Evolutionary conservation across 1,140 invertebrate species (phyloP).

Genomic region (Cheumatopsyche charites): DNA sequence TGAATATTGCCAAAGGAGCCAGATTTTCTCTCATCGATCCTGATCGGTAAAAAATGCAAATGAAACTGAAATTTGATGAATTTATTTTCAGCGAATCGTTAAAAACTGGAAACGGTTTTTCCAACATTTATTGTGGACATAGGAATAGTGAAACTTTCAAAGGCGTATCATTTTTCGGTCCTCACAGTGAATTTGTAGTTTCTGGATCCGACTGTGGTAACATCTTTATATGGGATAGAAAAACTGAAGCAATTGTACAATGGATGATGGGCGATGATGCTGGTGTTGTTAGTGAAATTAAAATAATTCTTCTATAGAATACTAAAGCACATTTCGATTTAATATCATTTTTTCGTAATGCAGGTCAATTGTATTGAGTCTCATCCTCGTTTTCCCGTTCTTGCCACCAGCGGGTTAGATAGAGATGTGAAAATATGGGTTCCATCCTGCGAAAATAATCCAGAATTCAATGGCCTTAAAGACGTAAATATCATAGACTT

Average conservation of each 20-base stretch:
- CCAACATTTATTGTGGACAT: constrained; percentile 81
- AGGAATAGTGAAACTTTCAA: constrained; percentile 85
- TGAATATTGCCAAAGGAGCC: no score
- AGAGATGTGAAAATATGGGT: constrained; percentile 93
- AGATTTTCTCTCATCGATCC: no score
- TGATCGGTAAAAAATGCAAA: no score
- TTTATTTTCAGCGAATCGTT: constrained; percentile 31
- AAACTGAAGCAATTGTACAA: constrained; percentile 86
- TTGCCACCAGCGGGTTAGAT: constrained; percentile 92
- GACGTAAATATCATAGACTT: constrained; percentile 31
- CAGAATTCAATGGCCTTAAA: constrained; percentile 54
- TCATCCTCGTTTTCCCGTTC: constrained; percentile 84
- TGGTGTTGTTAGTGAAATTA: constrained; percentile 75
- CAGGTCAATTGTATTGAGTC: constrained; percentile 92
- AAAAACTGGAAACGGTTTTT: constrained; percentile 62
- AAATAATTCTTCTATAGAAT: not conserved
- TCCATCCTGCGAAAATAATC: constrained; percentile 70
- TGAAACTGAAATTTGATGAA: not conserved
- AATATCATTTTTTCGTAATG: constrained; percentile 42
- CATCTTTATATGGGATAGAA: constrained; percentile 93
- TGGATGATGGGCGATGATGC: constrained; percentile 84
- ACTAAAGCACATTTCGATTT: not conserved
- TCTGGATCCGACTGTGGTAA: constrained; percentile 96
- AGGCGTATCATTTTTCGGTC: constrained; percentile 93
- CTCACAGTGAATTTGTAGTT: constrained; percentile 86